A percentile compares a stretch with the other conserved stretches of the same genome.
Conservation (phyloP, 2,113 vertebrate genomes). For the Megaceryle torquata region DNA sequence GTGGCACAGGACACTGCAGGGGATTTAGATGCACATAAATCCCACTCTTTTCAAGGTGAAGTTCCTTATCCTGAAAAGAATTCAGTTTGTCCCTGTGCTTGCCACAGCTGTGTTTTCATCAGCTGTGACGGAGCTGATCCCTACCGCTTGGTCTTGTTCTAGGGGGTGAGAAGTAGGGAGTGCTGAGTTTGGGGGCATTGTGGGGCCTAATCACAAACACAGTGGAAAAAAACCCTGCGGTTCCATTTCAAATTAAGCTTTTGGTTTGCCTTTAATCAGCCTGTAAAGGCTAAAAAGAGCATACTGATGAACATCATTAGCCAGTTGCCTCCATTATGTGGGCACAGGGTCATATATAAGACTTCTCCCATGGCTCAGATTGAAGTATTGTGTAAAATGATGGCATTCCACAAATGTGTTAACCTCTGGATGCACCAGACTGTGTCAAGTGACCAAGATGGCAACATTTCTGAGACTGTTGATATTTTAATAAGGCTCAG, state of each 20-base stretch:
- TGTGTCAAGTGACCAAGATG: background rate
- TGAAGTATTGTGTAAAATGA: background rate
- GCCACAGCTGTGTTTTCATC: background rate
- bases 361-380: background rate
- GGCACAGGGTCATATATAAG: fast-evolving
- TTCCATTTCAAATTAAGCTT: background rate
- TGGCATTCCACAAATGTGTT: background rate
- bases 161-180: background rate
- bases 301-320: background rate
- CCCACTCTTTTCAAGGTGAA: background rate
- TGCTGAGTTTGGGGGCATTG: background rate
- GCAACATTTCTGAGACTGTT: background rate
- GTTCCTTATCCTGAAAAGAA: background rate
- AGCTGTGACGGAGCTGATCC: background rate
- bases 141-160: background rate
- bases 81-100: background rate
- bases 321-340: background rate
- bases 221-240: background rate
- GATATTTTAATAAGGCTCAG: background rate
- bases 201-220: background rate
- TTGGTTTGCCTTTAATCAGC: background rate
- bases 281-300: background rate
- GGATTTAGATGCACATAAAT: background rate
- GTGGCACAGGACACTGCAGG: background rate
- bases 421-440: background rate